A percentile compares a stretch with the other conserved stretches of the same genome.
phyloP scores from a whole-genome alignment of 2,797 vertebrate species.

The Paratrypauchen microcephalus region DNA sequence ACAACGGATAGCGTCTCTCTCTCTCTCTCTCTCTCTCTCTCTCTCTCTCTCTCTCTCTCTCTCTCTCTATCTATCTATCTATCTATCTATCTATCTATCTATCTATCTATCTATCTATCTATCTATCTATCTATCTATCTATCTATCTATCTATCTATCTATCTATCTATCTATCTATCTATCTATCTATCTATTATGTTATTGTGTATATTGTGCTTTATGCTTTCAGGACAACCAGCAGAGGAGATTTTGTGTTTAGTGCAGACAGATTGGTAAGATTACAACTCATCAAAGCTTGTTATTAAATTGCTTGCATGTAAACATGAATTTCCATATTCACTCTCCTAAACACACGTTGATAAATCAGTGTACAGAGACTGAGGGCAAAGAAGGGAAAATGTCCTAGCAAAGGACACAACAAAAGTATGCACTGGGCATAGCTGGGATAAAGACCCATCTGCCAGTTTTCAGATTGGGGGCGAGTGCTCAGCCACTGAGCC shows the following conservation, averaged over 20 bases:
- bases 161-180: too few species aligned
- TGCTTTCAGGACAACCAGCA: conserved; percentile 85
- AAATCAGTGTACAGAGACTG: too few species aligned
- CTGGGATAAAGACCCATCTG: background rate
- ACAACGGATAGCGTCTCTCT: background rate
- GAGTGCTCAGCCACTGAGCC: background rate
- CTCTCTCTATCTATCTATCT: too few species aligned
- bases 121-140: too few species aligned
- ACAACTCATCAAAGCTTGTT: background rate
- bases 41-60: too few species aligned
- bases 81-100: too few species aligned
- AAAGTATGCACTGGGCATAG: background rate
- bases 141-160: too few species aligned
- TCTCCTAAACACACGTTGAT: background rate
- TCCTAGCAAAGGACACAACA: background rate
- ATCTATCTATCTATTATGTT: too few species aligned
- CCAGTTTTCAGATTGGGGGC: too few species aligned
- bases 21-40: too few species aligned
- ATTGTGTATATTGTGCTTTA: conserved; percentile 19
- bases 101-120: too few species aligned
- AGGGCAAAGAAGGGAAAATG: too few species aligned
- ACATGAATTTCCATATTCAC: background rate
- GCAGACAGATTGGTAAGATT: conserved; percentile 91
- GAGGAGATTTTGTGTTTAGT: conserved; percentile 97
- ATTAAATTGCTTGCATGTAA: background rate